Conservation (phyloP, 1,140 invertebrate genomes). For the Melitaea cinxia region DNA sequence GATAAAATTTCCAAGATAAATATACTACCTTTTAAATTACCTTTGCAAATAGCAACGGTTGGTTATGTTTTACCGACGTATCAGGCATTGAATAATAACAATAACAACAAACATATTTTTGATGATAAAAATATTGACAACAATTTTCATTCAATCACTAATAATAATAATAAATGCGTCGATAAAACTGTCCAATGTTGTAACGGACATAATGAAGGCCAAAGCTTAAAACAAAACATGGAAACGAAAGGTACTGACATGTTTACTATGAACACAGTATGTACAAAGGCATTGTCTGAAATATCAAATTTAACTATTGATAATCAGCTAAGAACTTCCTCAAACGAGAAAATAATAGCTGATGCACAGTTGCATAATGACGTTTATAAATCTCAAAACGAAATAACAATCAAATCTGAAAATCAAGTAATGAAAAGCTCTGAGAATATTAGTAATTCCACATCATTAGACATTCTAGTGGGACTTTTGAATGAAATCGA, state of each 20-base stretch:
- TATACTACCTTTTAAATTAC: slow-evolving; percentile 47
- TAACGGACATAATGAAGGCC: neutral
- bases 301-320: neutral
- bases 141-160: neutral
- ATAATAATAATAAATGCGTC: neutral
- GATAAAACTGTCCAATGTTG: neutral
- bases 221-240: slow-evolving; percentile 2
- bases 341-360: neutral
- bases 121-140: neutral
- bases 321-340: neutral
- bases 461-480: slow-evolving; percentile 67
- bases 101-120: neutral
- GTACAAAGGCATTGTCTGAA: neutral
- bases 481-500: slow-evolving; percentile 70
- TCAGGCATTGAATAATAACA: slow-evolving; percentile 6
- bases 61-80: slow-evolving; percentile 57
- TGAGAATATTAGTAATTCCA: slow-evolving; percentile 52
- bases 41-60: slow-evolving; percentile 59
- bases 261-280: neutral
- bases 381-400: no score
- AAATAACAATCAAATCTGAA: neutral
- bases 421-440: slow-evolving; percentile 13
- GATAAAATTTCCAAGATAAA: slow-evolving; percentile 42
- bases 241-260: neutral
- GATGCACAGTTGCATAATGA: no score